Evolutionary conservation across 1,140 invertebrate species (phyloP).

Genomic region (Chironomus tepperi): DNA sequence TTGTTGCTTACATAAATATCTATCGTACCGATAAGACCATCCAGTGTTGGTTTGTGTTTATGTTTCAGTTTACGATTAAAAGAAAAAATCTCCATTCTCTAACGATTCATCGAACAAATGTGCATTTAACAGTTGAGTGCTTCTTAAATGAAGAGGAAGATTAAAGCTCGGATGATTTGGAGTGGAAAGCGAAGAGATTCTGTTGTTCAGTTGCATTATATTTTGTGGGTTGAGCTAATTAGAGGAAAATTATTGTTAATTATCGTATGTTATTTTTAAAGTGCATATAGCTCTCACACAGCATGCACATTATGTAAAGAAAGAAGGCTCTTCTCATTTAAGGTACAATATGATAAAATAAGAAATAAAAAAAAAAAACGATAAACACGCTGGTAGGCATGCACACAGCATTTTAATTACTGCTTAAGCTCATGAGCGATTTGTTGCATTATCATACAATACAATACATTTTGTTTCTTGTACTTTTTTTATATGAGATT

Average conservation of each 20-base stretch:
- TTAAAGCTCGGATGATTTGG: background rate
- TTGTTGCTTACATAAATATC: conserved; percentile 3
- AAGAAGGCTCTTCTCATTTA: background rate
- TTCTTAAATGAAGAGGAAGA: background rate
- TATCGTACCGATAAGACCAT: background rate
- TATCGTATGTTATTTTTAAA: background rate
- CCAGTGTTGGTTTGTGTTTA: background rate
- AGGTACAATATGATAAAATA: background rate
- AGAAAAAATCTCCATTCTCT: background rate
- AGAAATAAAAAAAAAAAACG: background rate
- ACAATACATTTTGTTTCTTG: background rate
- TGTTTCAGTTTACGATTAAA: background rate
- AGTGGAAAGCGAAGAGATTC: background rate
- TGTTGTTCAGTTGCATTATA: background rate
- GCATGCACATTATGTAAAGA: background rate
- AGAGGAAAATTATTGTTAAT: conserved; percentile 22
- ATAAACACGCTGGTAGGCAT: background rate
- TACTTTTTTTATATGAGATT: background rate
- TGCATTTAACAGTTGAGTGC: background rate
- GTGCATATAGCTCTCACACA: background rate
- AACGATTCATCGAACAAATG: background rate
- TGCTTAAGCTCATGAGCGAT: conserved; percentile 1
- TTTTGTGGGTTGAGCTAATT: conserved; percentile 23
- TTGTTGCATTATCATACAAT: conserved; percentile 9
- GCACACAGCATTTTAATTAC: conserved; percentile 13